These are phyloP conservation scores for Ctenoplectra terminalis DNA, from an alignment of 1,140 invertebrate species.

Conservation along the genomic window DNA sequence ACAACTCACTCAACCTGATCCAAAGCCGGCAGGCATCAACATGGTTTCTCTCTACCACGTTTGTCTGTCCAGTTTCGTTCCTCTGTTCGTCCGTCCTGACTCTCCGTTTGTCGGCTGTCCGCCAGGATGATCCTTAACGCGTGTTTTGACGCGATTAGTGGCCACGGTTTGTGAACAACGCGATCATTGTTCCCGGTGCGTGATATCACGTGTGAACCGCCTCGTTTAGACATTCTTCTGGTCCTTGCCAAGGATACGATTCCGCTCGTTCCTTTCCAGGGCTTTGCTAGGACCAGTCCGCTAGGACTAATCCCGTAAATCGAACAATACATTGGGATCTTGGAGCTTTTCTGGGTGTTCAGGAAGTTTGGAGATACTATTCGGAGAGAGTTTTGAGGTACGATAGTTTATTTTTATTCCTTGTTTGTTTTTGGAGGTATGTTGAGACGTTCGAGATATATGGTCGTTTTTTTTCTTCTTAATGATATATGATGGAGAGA, in stretches of 20 bases:
- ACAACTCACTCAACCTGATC: conserved; percentile 72
- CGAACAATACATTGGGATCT: background rate
- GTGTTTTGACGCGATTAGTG: conserved; percentile 75
- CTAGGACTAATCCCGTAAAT: background rate
- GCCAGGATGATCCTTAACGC: conserved; percentile 68
- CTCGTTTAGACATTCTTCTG: conserved; percentile 20
- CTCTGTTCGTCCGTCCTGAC: conserved; percentile 32
- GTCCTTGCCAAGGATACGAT: conserved; percentile 48
- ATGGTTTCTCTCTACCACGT: conserved; percentile 56
- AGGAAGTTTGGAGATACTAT: background rate
- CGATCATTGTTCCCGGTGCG: conserved; percentile 61
- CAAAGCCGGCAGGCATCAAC: conserved; percentile 67
- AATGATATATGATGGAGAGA: too few relatives aligned
- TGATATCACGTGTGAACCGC: conserved; percentile 70
- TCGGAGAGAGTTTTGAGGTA: conserved; percentile 13
- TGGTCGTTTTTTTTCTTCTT: too few relatives aligned
- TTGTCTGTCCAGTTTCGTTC: conserved; percentile 59
- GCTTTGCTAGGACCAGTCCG: background rate
- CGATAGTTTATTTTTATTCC: background rate
- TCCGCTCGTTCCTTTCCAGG: background rate
- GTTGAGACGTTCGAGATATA: too few relatives aligned
- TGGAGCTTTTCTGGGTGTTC: background rate
- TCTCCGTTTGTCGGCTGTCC: conserved; percentile 46
- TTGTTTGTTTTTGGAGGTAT: background rate
- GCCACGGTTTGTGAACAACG: conserved; percentile 59